Evolutionary conservation across 2,888 invertebrate genomes (phyloP).

Genomic region (Troides helena): DNA sequence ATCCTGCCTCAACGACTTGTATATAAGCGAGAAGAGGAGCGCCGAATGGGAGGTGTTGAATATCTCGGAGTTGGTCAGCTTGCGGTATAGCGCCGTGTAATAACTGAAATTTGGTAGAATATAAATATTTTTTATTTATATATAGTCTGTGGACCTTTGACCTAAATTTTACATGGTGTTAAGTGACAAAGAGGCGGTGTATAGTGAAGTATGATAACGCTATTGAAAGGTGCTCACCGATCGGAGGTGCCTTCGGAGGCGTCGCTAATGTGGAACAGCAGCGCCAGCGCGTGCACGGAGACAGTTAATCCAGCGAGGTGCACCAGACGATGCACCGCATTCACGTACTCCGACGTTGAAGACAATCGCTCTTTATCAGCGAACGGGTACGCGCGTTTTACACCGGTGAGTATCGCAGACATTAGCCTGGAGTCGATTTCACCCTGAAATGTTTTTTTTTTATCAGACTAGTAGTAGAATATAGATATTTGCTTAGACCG

Average conservation of each 20-base stretch:
- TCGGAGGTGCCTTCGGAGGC: conserved; percentile 73
- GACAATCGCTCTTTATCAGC: conserved; percentile 82
- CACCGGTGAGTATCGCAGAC: conserved; percentile 88
- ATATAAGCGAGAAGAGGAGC: conserved; percentile 92
- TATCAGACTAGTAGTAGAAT: too few relatives aligned
- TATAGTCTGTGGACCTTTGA: too few relatives aligned
- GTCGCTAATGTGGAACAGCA: conserved; percentile 78
- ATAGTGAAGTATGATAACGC: neutral
- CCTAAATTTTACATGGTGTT: too few relatives aligned
- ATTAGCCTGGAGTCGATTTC: conserved; percentile 89
- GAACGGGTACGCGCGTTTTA: conserved; percentile 91
- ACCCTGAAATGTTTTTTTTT: conserved; percentile 61
- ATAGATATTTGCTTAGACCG: too few relatives aligned
- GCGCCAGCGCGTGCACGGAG: conserved; percentile 75
- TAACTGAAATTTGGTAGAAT: conserved; percentile 74
- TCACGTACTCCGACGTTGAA: conserved; percentile 82
- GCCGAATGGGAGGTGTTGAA: conserved; percentile 86
- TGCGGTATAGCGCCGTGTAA: conserved; percentile 94
- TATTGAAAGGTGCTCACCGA: conserved; percentile 61
- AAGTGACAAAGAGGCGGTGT: too few relatives aligned
- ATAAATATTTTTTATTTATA: too few relatives aligned
- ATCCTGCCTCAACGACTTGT: conserved; percentile 91
- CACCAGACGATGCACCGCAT: conserved; percentile 87
- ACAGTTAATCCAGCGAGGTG: conserved; percentile 85
- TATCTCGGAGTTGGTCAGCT: conserved; percentile 87